phyloP scores from a whole-genome alignment of 2,888 invertebrate species.

The Mongoloraphidia duomilia region DNA sequence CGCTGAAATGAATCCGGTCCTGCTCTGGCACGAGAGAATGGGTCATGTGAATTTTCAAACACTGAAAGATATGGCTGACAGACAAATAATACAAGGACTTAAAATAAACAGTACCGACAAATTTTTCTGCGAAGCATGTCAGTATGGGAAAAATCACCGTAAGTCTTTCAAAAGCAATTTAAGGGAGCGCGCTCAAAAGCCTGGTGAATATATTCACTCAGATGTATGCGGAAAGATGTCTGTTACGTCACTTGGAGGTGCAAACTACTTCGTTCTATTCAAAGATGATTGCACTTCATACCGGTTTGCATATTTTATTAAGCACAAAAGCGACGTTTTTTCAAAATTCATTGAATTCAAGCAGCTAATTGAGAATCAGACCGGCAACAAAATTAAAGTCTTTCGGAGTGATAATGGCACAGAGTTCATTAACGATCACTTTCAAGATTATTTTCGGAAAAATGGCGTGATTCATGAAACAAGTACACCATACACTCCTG shows the following conservation, averaged over 20 bases:
- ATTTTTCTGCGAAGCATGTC: conserved; percentile 13
- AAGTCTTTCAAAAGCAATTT: conserved; percentile 8
- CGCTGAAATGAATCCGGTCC: not conserved
- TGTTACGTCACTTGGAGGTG: conserved; percentile 7
- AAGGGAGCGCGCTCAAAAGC: conserved; percentile 1
- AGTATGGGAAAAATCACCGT: conserved; percentile 13
- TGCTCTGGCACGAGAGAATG: conserved; percentile 13
- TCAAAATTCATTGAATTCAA: conserved; percentile 7
- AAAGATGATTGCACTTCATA: conserved; percentile 13
- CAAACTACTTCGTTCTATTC: conserved; percentile 12
- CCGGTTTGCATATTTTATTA: conserved; percentile 10
- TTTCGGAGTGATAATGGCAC: conserved; percentile 16
- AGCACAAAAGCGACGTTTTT: conserved; percentile 10
- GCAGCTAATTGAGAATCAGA: conserved; percentile 9
- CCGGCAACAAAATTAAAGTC: conserved; percentile 8
- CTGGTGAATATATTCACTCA: conserved; percentile 13
- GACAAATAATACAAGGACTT: conserved; percentile 8
- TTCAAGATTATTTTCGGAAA: conserved; percentile 11
- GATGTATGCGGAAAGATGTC: conserved; percentile 12
- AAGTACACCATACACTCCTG: conserved; percentile 17
- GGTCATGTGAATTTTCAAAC: conserved; percentile 12
- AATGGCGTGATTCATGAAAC: conserved; percentile 16
- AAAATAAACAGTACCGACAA: conserved; percentile 6
- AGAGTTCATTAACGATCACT: conserved; percentile 12
- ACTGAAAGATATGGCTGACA: conserved; percentile 12